Evolutionary conservation across 2,797 vertebrate species (phyloP), one percentile per base, ranked within the genome.

Genomic region (Danio kyathit): DNA sequence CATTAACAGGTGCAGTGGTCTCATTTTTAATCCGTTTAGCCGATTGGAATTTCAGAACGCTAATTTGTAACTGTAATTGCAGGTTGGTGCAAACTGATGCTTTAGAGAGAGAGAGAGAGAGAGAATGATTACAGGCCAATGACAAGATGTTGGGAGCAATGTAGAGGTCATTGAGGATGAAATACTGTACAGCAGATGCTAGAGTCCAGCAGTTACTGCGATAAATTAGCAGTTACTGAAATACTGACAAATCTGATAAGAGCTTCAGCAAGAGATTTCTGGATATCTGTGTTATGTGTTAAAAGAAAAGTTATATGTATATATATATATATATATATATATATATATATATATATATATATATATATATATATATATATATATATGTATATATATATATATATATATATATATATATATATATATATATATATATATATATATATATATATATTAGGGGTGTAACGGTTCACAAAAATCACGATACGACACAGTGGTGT

Each of bases 1-100:
- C 48, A 81, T 83, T 52, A 67, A 70, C 63, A 17, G 59, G 57
- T 41, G 40, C 66, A 52, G 63, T 29, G 38, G 57, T 46, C 41
- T 61, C 8, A 29, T 66, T 59, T 59, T 52, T 74, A 71, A 46
- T 70, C 60, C 56, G 7, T 73, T 61, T 63, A 44, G 19, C 40
- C 21, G 17, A 38, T 19, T 64, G 59, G 46, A 65, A 52, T 76
- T 79, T 61, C 7, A 12, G 11, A 64, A 74, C 10, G 38, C 29
- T 41, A 49, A n/a, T 71, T 76, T 76, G 38, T 73, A 76, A 64
- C 12, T 43, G 43, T 54, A 64, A 43, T 76, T 76, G 7, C 5
- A 17, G 21, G 17, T 65, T 52, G 38, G 3, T 38, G 14, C 46
- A 54, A 54, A 76, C 38, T 52, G 46, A 52, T 48, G 6, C 12